Conservation (phyloP, 2,888 invertebrate genomes). For the Harpalus rubripes region DNA sequence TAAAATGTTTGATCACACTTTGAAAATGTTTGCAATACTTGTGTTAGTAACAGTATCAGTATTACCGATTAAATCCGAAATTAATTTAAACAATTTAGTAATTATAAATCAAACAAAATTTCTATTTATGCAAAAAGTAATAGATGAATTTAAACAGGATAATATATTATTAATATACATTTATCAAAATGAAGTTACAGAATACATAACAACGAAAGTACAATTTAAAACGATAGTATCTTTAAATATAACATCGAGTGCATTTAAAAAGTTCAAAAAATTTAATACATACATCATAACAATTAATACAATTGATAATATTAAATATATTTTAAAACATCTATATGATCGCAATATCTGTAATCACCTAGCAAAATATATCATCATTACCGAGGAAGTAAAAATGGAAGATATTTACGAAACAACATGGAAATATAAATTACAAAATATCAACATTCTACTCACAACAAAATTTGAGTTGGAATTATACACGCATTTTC, state of each 20-base stretch:
- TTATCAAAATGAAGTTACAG: neutral
- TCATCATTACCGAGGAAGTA: constrained; percentile 6
- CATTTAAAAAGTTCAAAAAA: neutral
- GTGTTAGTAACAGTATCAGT: neutral
- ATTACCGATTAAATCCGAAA: neutral
- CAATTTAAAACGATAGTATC: neutral
- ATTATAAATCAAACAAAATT: neutral
- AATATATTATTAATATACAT: neutral
- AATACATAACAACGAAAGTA: neutral
- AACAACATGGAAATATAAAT: constrained; percentile 8
- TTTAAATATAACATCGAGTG: neutral
- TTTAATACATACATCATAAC: neutral
- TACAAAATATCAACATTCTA: constrained; percentile 4
- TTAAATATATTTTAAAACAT: neutral
- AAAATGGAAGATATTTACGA: constrained; percentile 1
- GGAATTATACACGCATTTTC: constrained; percentile 12
- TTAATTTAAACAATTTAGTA: neutral
- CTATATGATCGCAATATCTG: neutral
- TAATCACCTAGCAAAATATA: constrained; percentile 13
- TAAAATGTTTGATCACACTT: neutral
- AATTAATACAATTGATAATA: neutral
- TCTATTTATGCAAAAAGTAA: neutral
- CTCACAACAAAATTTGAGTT: neutral
- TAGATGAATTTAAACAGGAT: neutral
- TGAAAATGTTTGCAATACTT: neutral